Evolutionary conservation across 2,888 invertebrate genomes (phyloP), one percentile per base, ranked within the genome.

Genomic region (Oconnorella tubifera): DNA sequence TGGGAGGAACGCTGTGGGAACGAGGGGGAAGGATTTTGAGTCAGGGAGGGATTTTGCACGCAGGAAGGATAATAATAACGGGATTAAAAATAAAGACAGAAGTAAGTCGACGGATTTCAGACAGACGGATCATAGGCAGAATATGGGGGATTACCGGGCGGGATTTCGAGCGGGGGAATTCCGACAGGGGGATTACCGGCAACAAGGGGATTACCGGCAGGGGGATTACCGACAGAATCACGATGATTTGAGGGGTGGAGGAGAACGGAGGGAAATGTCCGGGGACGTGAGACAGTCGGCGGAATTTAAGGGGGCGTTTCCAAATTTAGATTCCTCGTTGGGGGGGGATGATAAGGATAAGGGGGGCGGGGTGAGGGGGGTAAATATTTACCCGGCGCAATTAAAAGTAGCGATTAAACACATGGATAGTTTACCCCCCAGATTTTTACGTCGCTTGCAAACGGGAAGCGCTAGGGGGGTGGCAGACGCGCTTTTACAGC

Each of bases 401-500:
- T 56, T 72, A 55, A 72, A 72, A 59, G 72, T 72, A 23, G 72
- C 72, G 28, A 69, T 70, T 31, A 72, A 72, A 51, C 72, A 72
- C 63, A 72, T 72, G 72, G 69, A 68, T 27, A 70, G 67, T 51
- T 59, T 72, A 40, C 72, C 72, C 4, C 72, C 72, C 14, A 50
- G 72, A 27, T 72, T 72, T 49, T 59, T 70, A 25, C 58, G 68
- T 23, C 63, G 65, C 25, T 59, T 72, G 27, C 67, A 68, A 4
- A 53, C 58, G 23, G 57, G 51, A 19, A 48, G 19, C 29, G 60
- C 56, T 23, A 28, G 19, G 29, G 33, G 23, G 29, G 29, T 14
- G 27, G 33, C n/a, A 1, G 56, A 48, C 25, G 59, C 60, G 14
- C 23, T 27, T 29, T 4, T 23, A 6, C 6, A 51, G 25, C 23